Evolutionary conservation across 2,888 invertebrate genomes (phyloP).

Genomic region (Magallana nippona): DNA sequence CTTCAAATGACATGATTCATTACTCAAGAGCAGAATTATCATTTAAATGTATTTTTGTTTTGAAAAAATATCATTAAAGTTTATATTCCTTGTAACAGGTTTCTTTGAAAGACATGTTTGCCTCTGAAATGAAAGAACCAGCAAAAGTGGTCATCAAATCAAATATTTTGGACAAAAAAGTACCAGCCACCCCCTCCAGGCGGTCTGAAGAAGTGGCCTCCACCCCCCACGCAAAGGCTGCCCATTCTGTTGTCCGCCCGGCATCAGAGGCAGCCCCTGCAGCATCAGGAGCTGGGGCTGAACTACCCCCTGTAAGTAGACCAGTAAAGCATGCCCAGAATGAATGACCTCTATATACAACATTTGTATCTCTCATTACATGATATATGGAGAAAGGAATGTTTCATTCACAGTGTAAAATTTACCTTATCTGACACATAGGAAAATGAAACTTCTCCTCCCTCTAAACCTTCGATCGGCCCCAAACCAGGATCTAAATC

Average conservation of each 20-base stretch:
- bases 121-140: slow-evolving; percentile 67
- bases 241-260: slow-evolving; percentile 27
- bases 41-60: too few relatives aligned
- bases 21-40: too few relatives aligned
- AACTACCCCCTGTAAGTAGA: slow-evolving; percentile 61
- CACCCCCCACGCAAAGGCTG: slow-evolving; percentile 7
- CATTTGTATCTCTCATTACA: neutral
- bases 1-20: too few relatives aligned
- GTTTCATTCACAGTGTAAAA: neutral
- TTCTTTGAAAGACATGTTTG: slow-evolving; percentile 85
- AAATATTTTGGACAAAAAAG: slow-evolving; percentile 79
- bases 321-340: neutral
- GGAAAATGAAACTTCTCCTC: slow-evolving; percentile 23
- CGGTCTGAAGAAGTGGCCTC: slow-evolving; percentile 8
- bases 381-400: neutral
- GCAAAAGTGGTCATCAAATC: slow-evolving; percentile 64
- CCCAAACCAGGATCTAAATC: slow-evolving; percentile 23
- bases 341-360: neutral
- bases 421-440: neutral
- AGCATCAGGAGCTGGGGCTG: slow-evolving; percentile 41
- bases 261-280: slow-evolving; percentile 47
- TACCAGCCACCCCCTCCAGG: slow-evolving; percentile 52
- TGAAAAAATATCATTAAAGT: too few relatives aligned
- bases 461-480: slow-evolving; percentile 18
- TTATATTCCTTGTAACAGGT: slow-evolving; percentile 81